These are phyloP conservation scores for Agapornis canus DNA, from an alignment of 2,797 vertebrate species.

Conservation along the genomic window DNA sequence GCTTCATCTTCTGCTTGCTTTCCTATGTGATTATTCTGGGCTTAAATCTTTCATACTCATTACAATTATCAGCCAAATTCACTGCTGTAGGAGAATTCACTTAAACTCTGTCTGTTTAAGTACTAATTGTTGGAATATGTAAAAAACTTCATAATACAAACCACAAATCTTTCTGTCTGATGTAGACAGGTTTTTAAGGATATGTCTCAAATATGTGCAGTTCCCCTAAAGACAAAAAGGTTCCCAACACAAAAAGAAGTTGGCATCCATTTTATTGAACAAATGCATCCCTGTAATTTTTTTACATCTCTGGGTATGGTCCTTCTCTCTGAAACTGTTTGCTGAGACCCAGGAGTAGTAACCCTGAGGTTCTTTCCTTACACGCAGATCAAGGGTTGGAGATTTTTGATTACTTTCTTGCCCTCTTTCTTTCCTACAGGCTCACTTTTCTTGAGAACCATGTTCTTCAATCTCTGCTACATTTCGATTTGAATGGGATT, in stretches of 20 bases:
- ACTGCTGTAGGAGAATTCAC: background rate
- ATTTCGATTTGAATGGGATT: background rate
- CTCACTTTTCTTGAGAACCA: background rate
- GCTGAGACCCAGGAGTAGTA: background rate
- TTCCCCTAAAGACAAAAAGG: background rate
- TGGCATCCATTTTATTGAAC: background rate
- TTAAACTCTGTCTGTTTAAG: background rate
- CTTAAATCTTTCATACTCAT: background rate
- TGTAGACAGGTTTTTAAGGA: background rate
- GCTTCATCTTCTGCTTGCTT: slow-evolving; percentile 23
- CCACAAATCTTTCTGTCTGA: background rate
- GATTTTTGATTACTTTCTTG: background rate
- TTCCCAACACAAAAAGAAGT: background rate
- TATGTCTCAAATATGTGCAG: rapidly evolving
- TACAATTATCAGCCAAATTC: background rate
- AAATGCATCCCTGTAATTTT: background rate
- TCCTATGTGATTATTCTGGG: background rate
- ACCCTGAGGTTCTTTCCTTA: background rate
- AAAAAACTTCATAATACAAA: background rate
- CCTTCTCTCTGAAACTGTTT: background rate
- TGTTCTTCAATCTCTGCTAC: background rate
- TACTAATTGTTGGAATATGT: background rate
- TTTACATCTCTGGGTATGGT: background rate
- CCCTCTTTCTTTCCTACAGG: background rate
- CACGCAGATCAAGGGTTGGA: background rate